Base-by-base conservation (phyloP, 2,113 vertebrate species). In the Microcebus griseorufus region DNA sequence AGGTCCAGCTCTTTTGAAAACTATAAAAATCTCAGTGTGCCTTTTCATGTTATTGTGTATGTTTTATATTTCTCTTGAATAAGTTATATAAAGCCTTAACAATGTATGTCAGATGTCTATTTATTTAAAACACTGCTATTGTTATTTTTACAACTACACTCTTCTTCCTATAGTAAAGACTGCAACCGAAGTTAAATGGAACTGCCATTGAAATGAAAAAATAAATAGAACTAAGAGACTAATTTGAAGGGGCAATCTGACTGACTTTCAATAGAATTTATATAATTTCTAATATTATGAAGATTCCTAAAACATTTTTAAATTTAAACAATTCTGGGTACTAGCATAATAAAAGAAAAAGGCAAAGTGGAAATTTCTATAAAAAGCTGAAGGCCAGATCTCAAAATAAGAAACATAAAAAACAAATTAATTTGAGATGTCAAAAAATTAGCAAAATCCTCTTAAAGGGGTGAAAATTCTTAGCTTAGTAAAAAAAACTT, bases 241-340 rank as follows among this genome's bases (percentile, higher is more conserved):
- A 27, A 45, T 25, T 22, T 55, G 17, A 76, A 93, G 20, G 34
- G 51, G 34, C 32, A 37, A 27, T 20, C 27, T 25, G 60, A 25
- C 25, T 27, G 60, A 64, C 27, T 64, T 27, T 64, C 60, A 64
- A 64, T 64, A 64, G 60, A 64, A 80, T 94, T 84, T 72, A 65
- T 51, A 39, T 53, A 65, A 55, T 83, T 96, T 82, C 10, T 42
- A 65, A 42, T 84, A 92, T 87, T 69, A 91, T 12, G 7, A 85
- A 86, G 20, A 97, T 62, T 62, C 16, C 32, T 45, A 73, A 72
- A 88, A 93, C 14, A 64, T 69, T 88, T 85, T 86, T 80, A 96
- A 95, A 79, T 93, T 88, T 95, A 95, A 83, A 84, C 23, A 96
- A 95, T 85, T 93, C 37, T 93, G 12, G 17, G 39, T 87, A 94